Base-by-base conservation (phyloP, 2,888 invertebrate species). In the Agriopis leucophaearia region DNA sequence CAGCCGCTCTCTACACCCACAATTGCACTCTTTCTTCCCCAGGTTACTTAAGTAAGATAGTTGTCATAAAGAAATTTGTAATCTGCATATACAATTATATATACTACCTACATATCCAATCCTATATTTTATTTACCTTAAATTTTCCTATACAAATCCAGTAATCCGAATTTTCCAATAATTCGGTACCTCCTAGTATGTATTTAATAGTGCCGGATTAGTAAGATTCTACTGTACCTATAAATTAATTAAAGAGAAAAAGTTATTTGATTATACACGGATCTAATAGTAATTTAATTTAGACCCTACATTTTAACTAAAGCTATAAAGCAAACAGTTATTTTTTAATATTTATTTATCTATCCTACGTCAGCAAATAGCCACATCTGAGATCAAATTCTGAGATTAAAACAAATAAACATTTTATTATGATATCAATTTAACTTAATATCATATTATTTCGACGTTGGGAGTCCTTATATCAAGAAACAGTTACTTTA, bases 371-470 rank as follows among this genome's bases (percentile, higher is more conserved):
- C 72, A 81, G 83, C 82, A 80, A 84, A 79, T 83, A 83, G 85
- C 80, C 76, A 76, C 78, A 78, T 91, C 59, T 69, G 92, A 92
- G 92, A 92, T 92, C 92, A 91, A 84, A 81, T 83, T 84, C 80
- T 81, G 81, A 84, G 79, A 83, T 81, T 82, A 76, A n/a, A 74
- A 78, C 78, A 79, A 80, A 27, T 27, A 27, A 77, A 74, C 68
- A 74, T 65, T 47, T 62, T 60, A 54, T 55, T 60, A 44, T 12
- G 65, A 66, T 70, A 70, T 63, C 78, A 70, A 74, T 75, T 44
- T 64, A 48, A 54, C 42, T 18, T 60, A 64, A 66, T 61, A 60
- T 52, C 64, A 35, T 60, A 56, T 27, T 27, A 15, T 42, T 27
- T 35, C 18, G 52, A 58, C 45, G 15, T 52, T 54, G 8, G 15